Conservation (phyloP, 2,113 vertebrate species). For the Sphaerodactylus townsendi region DNA sequence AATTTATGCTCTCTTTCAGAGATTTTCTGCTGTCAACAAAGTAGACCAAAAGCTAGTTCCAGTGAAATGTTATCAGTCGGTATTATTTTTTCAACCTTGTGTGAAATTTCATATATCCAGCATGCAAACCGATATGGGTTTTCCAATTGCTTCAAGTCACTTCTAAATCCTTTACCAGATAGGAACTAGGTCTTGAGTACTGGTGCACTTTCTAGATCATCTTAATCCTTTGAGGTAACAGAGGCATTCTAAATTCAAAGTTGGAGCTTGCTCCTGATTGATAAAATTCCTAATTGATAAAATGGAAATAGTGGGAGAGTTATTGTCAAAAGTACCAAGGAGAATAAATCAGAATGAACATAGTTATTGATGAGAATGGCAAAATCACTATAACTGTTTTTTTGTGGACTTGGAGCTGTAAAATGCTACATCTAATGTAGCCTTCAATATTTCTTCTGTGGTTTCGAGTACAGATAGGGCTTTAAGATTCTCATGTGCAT, state of each 20-base stretch:
- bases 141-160: background rate
- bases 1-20: slow-evolving; percentile 28
- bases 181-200: too few relatives aligned
- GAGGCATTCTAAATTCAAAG: background rate
- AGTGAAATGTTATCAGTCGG: background rate
- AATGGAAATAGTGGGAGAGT: background rate
- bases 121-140: background rate
- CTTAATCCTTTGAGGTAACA: background rate
- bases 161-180: background rate
- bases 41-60: background rate
- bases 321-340: background rate
- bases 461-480: background rate
- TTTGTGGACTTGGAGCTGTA: background rate
- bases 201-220: background rate
- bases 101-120: background rate
- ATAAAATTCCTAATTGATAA: background rate
- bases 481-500: too few relatives aligned
- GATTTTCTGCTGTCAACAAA: background rate
- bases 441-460: background rate
- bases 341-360: background rate
- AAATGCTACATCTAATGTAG: background rate
- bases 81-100: background rate
- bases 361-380: background rate
- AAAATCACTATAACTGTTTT: background rate
- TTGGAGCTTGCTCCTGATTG: background rate